Percentiles rank a stretch among this genome's conserved stretches.
These are phyloP conservation scores for Dipodomys stephensi DNA, from an alignment of 2,113 vertebrate species.

Conservation along the genomic window DNA sequence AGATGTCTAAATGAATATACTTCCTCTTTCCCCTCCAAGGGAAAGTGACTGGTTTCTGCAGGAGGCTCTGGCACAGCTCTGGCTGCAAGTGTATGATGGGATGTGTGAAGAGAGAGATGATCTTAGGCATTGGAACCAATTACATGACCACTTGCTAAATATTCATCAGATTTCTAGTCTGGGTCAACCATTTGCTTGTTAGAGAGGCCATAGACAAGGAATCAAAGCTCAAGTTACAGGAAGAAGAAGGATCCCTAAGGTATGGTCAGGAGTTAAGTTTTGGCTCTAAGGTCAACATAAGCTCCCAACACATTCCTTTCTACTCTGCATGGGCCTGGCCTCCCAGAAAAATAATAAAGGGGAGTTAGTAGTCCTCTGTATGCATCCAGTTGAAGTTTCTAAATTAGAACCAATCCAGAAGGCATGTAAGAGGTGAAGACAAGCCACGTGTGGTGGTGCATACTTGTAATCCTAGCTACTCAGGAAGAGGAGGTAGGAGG, in stretches of 20 bases:
- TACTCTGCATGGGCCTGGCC: neutral
- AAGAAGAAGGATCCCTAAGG: neutral
- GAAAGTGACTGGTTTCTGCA: neutral
- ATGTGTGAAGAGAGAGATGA: neutral
- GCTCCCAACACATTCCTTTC: neutral
- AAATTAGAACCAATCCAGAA: conserved; percentile 6
- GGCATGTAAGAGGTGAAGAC: neutral
- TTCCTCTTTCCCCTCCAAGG: neutral
- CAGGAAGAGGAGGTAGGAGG: neutral
- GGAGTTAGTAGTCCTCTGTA: neutral
- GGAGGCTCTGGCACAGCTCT: neutral
- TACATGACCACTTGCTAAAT: neutral
- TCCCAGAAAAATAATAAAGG: neutral
- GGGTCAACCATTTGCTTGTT: neutral
- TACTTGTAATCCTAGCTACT: no score
- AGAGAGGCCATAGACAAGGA: neutral
- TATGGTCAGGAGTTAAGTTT: neutral
- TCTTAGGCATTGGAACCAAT: neutral
- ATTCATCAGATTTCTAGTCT: neutral
- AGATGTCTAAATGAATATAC: neutral
- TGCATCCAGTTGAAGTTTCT: neutral
- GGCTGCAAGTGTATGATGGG: neutral
- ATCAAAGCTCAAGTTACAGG: neutral
- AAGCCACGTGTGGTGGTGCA: neutral
- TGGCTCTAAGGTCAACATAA: neutral